Evolutionary conservation across 2,888 invertebrate species (phyloP).

Genomic region (Cotesia congregata): DNA sequence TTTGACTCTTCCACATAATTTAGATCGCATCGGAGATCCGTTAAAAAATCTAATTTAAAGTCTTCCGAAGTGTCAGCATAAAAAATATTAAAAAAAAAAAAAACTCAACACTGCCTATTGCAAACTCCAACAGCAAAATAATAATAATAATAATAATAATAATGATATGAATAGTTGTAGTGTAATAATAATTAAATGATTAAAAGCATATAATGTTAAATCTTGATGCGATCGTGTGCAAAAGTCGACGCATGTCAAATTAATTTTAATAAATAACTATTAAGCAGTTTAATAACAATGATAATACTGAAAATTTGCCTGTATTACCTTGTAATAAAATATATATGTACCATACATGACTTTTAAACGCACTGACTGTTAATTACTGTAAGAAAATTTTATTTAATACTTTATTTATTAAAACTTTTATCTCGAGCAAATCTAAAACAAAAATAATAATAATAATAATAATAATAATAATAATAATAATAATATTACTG

Average conservation of each 20-base stretch:
- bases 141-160: not conserved
- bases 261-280: conserved; percentile 3
- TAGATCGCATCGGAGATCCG: conserved; percentile 28
- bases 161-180: too few relatives aligned
- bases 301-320: conserved; percentile 49
- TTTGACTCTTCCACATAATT: conserved; percentile 39
- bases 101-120: conserved; percentile 14
- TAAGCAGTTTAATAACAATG: not conserved
- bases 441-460: not conserved
- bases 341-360: conserved; percentile 51
- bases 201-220: not conserved
- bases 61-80: conserved; percentile 10
- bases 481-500: conserved; percentile 13
- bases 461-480: conserved; percentile 16
- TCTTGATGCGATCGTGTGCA: not conserved
- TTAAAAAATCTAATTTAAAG: conserved; percentile 25
- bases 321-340: conserved; percentile 50
- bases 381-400: conserved; percentile 46
- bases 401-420: conserved; percentile 26
- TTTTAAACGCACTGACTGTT: conserved; percentile 53
- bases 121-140: conserved; percentile 6
- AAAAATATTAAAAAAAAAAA: not conserved
- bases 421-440: conserved; percentile 7
- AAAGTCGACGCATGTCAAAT: not conserved
- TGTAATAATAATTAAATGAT: not conserved